Base-by-base conservation (phyloP, 2,113 vertebrate species). In the Leucopsar rothschildi region DNA sequence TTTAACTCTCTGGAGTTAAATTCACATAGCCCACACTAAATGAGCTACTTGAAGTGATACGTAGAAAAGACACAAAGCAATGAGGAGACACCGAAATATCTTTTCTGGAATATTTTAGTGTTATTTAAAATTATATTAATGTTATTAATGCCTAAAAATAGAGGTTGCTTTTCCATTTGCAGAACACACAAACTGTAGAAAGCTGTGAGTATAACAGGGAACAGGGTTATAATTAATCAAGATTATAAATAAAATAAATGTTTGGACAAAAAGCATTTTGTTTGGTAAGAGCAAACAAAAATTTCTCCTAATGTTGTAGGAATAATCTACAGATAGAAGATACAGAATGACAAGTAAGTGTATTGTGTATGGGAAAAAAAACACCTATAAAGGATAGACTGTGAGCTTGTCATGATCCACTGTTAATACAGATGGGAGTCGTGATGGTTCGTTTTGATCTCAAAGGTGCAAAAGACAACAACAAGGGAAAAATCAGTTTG, bases 181-280 rank as follows among this genome's bases (percentile, higher is more conserved):
- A 79, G 14, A 33, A 39, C 18, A 69, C 20, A 47, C 8, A 70
- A 60, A 28, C 3, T 45, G 8, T 37, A 18, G 49, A 65, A 85
- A 73, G 13, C n/a, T 52, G 10, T 11, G 45, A 69, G 6, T 64
- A 10, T 64, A 37, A 31, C 3, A 45, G 15, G 18, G 23, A 70
- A 33, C 6, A 47, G 18, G 7, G 2, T 47, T 56, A 35, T 60
- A 70, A 65, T 73, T 60, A 60, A 82, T 59, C 28, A 61, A 28
- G 18, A 70, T 28, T 42, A 73, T 27, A 76, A 66, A 56, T 1
- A 39, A 52, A 42, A 37, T 20, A 71, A 47, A 25, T 20, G 1
- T 82, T 78, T 73, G 1, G 15, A 23, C 12, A 1, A 56, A 73
- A 78, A 31, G 0, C 2, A 0, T 52, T 79, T 28, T 28, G 15